A percentile compares a stretch with the other conserved stretches of the same genome.
These are phyloP conservation scores for Congeria kusceri DNA, from an alignment of 2,888 invertebrate genomes.

Conservation along the genomic window DNA sequence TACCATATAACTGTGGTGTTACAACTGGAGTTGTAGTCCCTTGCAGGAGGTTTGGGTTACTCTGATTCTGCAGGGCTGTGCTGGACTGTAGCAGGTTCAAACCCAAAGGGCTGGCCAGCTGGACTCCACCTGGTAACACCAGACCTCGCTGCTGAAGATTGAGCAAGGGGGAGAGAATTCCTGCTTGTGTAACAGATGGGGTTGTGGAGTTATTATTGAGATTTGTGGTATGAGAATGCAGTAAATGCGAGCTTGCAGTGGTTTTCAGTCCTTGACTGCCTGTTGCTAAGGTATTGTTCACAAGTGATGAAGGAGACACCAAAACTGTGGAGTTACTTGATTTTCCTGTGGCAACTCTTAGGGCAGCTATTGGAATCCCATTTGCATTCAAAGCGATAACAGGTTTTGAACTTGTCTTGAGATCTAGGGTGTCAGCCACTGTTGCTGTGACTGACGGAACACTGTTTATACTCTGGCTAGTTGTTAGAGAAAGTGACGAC, in stretches of 20 bases:
- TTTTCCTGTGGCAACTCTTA: not conserved
- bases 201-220: too few species aligned
- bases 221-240: too few species aligned
- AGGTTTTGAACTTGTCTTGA: constrained; percentile 17
- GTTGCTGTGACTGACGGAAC: not conserved
- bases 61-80: constrained; percentile 27
- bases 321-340: not conserved
- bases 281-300: not conserved
- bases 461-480: not conserved
- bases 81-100: constrained; percentile 48
- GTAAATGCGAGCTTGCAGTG: too few species aligned
- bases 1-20: constrained; percentile 15
- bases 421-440: not conserved
- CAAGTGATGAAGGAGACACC: not conserved
- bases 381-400: constrained; percentile 35
- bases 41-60: constrained; percentile 34
- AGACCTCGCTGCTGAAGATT: constrained; percentile 47
- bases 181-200: too few species aligned
- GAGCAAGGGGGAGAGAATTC: constrained; percentile 44
- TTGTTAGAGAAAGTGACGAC: not conserved
- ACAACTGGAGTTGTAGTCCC: constrained; percentile 12
- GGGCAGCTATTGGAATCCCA: constrained; percentile 23
- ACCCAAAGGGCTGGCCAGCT: constrained; percentile 52
- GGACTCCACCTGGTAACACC: constrained; percentile 44
- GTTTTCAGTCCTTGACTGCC: too few species aligned